A percentile compares a stretch with the other conserved stretches of the same genome.
phyloP scores from a whole-genome alignment of 2,888 invertebrate species.

The Nemotelus pantherinus region DNA sequence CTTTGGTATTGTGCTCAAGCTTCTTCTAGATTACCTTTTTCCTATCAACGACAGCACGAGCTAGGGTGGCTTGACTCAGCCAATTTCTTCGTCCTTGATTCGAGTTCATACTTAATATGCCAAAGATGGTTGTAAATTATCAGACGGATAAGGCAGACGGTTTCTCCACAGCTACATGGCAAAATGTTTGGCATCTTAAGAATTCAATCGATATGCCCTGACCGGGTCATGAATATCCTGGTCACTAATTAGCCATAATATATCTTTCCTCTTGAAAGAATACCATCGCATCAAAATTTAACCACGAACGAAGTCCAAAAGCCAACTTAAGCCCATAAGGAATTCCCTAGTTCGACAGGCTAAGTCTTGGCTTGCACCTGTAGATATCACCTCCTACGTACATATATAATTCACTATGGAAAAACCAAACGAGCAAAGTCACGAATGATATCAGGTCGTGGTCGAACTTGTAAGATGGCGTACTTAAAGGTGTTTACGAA shows the following conservation, averaged over 20 bases:
- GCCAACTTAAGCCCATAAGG: constrained; percentile 40
- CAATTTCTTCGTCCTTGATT: not conserved
- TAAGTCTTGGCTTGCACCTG: constrained; percentile 31
- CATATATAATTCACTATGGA: not conserved
- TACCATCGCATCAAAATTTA: not conserved
- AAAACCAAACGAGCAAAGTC: not conserved
- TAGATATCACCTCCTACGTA: constrained; percentile 7
- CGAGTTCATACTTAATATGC: constrained; percentile 16
- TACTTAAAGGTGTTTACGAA: not conserved
- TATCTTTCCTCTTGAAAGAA: constrained; percentile 18
- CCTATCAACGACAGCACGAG: not conserved
- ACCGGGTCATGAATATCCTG: constrained; percentile 36
- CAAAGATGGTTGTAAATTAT: constrained; percentile 7
- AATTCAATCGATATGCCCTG: constrained; percentile 12
- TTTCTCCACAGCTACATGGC: not conserved
- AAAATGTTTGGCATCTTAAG: not conserved
- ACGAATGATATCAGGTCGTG: not conserved
- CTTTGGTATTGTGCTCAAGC: not conserved
- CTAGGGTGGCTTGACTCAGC: not conserved
- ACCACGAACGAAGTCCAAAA: not conserved
- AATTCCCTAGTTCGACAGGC: constrained; percentile 20
- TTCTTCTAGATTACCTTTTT: not conserved
- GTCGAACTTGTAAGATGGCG: not conserved
- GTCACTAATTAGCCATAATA: constrained; percentile 38
- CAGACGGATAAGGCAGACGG: not conserved